phyloP scores from a whole-genome alignment of 2,888 invertebrate species.

The Pseudococcus longispinus region DNA sequence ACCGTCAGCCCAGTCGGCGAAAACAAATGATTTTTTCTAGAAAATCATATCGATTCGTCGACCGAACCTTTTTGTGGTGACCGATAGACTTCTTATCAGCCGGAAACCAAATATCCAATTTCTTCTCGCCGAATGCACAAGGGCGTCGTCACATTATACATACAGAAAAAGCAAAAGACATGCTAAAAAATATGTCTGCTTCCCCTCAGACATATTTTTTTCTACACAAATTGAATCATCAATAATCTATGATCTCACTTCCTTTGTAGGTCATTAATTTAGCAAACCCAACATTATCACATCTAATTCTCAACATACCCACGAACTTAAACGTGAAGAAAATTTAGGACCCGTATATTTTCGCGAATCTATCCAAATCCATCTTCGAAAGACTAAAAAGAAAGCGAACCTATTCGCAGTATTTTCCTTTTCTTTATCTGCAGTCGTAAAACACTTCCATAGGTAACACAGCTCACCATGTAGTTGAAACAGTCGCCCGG shows the following conservation, averaged over 20 bases:
- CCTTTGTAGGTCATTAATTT: background rate
- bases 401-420: background rate
- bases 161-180: background rate
- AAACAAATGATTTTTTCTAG: too few relatives aligned
- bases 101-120: too few relatives aligned
- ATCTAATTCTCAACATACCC: background rate
- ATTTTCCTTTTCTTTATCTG: background rate
- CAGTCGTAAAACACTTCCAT: background rate
- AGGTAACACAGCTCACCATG: background rate
- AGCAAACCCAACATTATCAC: background rate
- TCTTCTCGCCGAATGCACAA: too few relatives aligned
- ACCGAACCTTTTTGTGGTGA: too few relatives aligned
- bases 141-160: too few relatives aligned
- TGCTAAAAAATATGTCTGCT: background rate
- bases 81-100: too few relatives aligned
- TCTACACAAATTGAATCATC: background rate
- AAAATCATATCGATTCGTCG: too few relatives aligned
- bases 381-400: background rate
- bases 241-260: background rate
- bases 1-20: too few relatives aligned
- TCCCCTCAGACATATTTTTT: background rate
- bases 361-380: background rate
- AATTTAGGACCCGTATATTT: slow-evolving; percentile 16
- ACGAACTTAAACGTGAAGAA: background rate
- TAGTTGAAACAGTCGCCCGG: background rate